Evolutionary conservation across 1,140 invertebrate genomes (phyloP).

Genomic region (Sitophilus oryzae): DNA sequence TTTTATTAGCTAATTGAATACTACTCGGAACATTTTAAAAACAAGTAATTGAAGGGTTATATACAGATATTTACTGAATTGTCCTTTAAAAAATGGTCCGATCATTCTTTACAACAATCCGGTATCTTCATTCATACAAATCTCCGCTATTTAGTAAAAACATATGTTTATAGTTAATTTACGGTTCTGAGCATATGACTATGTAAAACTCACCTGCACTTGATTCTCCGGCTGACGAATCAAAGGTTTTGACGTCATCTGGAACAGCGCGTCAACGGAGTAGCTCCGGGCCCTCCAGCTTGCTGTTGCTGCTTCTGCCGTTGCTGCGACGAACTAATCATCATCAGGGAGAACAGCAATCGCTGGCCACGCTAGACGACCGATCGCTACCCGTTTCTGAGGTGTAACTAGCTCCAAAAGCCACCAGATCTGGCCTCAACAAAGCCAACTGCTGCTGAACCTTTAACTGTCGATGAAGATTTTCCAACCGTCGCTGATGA

Average conservation of each 20-base stretch:
- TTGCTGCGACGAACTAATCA: slow-evolving; percentile 42
- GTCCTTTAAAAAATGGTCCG: too few relatives aligned
- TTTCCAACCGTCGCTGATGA: slow-evolving; percentile 41
- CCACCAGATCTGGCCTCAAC: slow-evolving; percentile 49
- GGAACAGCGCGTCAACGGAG: slow-evolving; percentile 92
- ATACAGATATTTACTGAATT: too few relatives aligned
- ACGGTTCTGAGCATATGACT: too few relatives aligned
- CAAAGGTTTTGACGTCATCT: slow-evolving; percentile 98
- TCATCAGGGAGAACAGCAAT: slow-evolving; percentile 64
- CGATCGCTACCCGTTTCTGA: slow-evolving; percentile 58
- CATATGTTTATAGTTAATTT: too few relatives aligned
- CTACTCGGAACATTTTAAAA: too few relatives aligned
- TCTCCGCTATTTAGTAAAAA: too few relatives aligned
- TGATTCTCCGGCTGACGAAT: slow-evolving; percentile 75
- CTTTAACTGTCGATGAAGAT: slow-evolving; percentile 43
- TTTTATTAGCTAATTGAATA: too few relatives aligned
- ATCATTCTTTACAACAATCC: too few relatives aligned
- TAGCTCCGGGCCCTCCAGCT: slow-evolving; percentile 54
- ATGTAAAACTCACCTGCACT: slow-evolving; percentile 68
- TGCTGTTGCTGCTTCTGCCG: slow-evolving; percentile 40
- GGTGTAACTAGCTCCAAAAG: slow-evolving; percentile 48
- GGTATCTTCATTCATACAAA: too few relatives aligned
- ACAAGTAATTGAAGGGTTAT: too few relatives aligned
- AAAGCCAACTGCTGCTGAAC: slow-evolving; percentile 48
- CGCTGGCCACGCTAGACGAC: slow-evolving; percentile 60